Evolutionary conservation across 2,113 vertebrate species (phyloP), one percentile per base, ranked within the genome.

Genomic region (Numenius arquata): DNA sequence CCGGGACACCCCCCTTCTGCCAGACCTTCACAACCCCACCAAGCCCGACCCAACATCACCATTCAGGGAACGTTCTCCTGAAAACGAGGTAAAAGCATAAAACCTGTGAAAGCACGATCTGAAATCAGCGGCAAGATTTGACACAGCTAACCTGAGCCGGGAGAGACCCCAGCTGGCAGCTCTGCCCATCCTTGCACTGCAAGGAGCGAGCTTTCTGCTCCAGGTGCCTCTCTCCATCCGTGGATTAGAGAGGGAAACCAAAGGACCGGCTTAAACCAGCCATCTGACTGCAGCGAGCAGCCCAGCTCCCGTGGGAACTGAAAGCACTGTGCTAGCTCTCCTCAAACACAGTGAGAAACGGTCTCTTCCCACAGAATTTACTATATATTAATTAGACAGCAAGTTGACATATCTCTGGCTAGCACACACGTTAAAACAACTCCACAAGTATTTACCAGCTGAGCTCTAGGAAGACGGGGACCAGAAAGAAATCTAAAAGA

Each of bases 381-480:
- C 79, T 66, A 13, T 21, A 18, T 38, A 89, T 81, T 88, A 85
- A 90, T 85, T 87, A 90, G 88, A 63, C 55, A 95, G 59, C 30
- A 62, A 81, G 68, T 6, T 81, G 89, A 94, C 94, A 40, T 55
- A 77, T 90, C 86, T 89, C 72, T 90, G 85, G 83, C 92, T 92
- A 71, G 80, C 65, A 72, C 65, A 72, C 20, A 63, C 4, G 5
- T 67, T 61, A 62, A 66, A 94, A 88, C 65, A 90, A 52, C 61
- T 87, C 83, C 86, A 47, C 47, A 40, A 92, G 59, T 52, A 87
- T 92, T 84, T 71, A 67, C 52, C 93, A 90, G 76, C 47, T 78
- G 72, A 93, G 40, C 72, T 55, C 80, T 87, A 11, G 32, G n/a
- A 89, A 92, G 38, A 80, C 0, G 4, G 20, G 15, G 41, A 87